Conservation (phyloP, 1,140 invertebrate species). For the Brachionus plicatilis region DNA sequence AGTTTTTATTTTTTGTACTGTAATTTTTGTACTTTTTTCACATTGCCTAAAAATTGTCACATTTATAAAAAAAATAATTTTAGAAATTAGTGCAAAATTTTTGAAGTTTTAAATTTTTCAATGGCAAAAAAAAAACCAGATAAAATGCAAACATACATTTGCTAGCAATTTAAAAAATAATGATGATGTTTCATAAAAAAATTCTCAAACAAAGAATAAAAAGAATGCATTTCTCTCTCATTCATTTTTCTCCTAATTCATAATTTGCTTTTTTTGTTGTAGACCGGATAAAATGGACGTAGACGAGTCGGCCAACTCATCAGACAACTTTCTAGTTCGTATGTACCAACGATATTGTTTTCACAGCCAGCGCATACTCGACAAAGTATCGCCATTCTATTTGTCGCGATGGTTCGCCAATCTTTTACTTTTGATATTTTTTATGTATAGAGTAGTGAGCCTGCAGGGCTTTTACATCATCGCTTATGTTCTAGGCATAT, state of each 20-base stretch:
- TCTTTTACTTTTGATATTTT: constrained; percentile 44
- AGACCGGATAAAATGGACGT: background rate
- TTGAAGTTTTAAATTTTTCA: too few relatives aligned
- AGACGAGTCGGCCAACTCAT: background rate
- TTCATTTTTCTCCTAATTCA: constrained; percentile 13
- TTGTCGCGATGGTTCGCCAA: constrained; percentile 58
- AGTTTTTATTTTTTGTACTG: too few relatives aligned
- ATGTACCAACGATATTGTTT: constrained; percentile 6
- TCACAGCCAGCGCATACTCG: constrained; percentile 57
- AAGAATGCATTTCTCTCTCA: background rate
- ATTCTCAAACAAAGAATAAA: background rate
- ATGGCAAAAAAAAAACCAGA: background rate
- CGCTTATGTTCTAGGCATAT: constrained; percentile 95
- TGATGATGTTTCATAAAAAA: constrained; percentile 20
- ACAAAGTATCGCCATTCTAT: constrained; percentile 60
- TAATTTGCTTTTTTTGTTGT: background rate
- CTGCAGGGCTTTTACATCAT: constrained; percentile 96
- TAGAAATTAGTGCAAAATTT: too few relatives aligned
- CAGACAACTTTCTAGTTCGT: background rate
- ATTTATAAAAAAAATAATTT: too few relatives aligned
- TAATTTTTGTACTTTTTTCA: too few relatives aligned
- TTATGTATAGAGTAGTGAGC: constrained; percentile 53
- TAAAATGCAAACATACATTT: background rate
- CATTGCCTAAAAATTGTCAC: too few relatives aligned
- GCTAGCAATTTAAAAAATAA: background rate